Evolutionary conservation across 2,888 invertebrate species (phyloP).

Genomic region (Athrips mouffetella): DNA sequence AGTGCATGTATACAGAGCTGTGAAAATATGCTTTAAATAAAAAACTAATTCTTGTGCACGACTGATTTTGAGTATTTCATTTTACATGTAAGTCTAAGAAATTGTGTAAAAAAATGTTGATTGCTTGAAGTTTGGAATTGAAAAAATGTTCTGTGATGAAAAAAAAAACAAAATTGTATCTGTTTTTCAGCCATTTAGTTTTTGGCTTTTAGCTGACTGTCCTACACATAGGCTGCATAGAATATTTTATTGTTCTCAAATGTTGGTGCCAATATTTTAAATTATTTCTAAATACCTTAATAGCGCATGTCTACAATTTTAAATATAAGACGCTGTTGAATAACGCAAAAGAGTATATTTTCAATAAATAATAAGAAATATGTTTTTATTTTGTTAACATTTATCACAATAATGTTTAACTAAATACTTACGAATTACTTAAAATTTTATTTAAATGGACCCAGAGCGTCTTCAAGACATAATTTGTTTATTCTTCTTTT

Average conservation of each 20-base stretch:
- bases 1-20: conserved; percentile 29
- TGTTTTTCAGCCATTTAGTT: background rate
- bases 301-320: conserved; percentile 13
- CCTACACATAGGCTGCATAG: too few species aligned
- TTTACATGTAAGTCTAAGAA: conserved; percentile 26
- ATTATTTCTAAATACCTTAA: conserved; percentile 33
- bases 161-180: background rate
- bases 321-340: background rate
- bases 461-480: too few species aligned
- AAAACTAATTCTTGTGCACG: conserved; percentile 37
- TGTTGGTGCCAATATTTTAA: conserved; percentile 56
- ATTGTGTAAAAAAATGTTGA: conserved; percentile 23
- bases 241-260: conserved; percentile 30
- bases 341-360: conserved; percentile 1
- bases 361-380: conserved; percentile 1
- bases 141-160: conserved; percentile 23
- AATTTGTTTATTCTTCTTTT: too few species aligned
- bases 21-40: conserved; percentile 25
- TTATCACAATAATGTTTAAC: background rate
- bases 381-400: conserved; percentile 5
- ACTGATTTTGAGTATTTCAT: conserved; percentile 52
- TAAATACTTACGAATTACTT: background rate
- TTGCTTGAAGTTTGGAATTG: conserved; percentile 35
- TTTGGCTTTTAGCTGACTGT: background rate
- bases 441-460: too few species aligned